Evolutionary conservation across 2,113 vertebrate genomes (phyloP).

Genomic region (Xenopus borealis): DNA sequence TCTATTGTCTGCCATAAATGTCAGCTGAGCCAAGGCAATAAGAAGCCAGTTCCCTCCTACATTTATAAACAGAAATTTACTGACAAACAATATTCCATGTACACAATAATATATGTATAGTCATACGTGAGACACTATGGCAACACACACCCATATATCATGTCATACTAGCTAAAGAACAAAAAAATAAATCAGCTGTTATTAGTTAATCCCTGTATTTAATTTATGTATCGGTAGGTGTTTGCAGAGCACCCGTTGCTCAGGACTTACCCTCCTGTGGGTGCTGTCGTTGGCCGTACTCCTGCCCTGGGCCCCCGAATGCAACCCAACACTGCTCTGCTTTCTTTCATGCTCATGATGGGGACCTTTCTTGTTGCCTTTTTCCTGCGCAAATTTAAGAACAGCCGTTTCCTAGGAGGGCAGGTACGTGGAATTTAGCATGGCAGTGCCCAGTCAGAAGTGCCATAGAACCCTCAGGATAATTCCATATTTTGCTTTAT

Average conservation of each 20-base stretch:
- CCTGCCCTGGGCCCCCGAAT: slow-evolving; percentile 60
- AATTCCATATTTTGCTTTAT: too few relatives aligned
- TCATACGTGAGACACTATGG: too few relatives aligned
- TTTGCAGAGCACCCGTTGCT: slow-evolving; percentile 91
- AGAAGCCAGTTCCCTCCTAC: too few relatives aligned
- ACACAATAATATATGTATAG: too few relatives aligned
- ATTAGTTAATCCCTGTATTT: too few relatives aligned
- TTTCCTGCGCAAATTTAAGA: slow-evolving; percentile 94
- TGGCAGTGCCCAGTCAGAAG: not conserved
- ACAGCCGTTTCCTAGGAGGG: slow-evolving; percentile 93
- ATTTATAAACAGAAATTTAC: too few relatives aligned
- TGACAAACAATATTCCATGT: too few relatives aligned
- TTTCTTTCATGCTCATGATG: slow-evolving; percentile 95
- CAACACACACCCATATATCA: too few relatives aligned
- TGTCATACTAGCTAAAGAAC: too few relatives aligned
- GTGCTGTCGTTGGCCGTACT: slow-evolving; percentile 41
- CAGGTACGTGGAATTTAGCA: slow-evolving; percentile 67
- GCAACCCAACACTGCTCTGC: slow-evolving; percentile 94
- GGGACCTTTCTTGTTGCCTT: slow-evolving; percentile 96
- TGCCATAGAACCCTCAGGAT: not conserved
- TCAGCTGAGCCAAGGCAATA: too few relatives aligned
- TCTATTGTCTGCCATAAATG: too few relatives aligned
- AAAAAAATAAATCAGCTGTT: too few relatives aligned
- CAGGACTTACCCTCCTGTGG: slow-evolving; percentile 71
- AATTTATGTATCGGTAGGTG: slow-evolving; percentile 64